A percentile compares a stretch with the other conserved stretches of the same genome.
Conservation (phyloP, 1,140 invertebrate genomes). For the Zaprionus kolodkinae region DNA sequence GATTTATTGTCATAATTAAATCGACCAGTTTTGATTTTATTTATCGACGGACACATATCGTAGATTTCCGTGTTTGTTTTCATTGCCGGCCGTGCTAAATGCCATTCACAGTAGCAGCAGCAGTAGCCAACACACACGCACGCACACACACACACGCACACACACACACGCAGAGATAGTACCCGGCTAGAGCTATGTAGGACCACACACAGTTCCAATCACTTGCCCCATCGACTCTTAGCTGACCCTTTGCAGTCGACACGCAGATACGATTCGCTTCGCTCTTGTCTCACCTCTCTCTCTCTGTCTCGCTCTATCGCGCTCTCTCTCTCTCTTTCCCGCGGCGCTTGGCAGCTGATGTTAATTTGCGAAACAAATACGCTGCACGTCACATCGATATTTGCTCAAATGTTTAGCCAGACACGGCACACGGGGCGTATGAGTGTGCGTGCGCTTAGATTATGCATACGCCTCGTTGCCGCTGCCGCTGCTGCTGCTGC, state of each 20-base stretch:
- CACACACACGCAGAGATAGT: background rate
- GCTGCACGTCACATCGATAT: constrained; percentile 63
- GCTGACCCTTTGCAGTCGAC: background rate
- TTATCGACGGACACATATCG: constrained; percentile 34
- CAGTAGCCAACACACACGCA: constrained; percentile 1
- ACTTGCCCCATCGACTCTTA: background rate
- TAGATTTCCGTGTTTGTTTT: constrained; percentile 64
- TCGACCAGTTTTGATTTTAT: constrained; percentile 71
- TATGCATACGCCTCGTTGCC: constrained; percentile 40
- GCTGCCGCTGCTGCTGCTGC: background rate
- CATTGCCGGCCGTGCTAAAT: constrained; percentile 31
- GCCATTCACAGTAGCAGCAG: constrained; percentile 2
- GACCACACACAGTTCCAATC: constrained; percentile 13
- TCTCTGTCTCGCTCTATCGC: background rate
- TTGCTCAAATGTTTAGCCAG: constrained; percentile 74
- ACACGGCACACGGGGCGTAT: constrained; percentile 34
- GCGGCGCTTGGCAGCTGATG: constrained; percentile 32
- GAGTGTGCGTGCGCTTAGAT: constrained; percentile 22
- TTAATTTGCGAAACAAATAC: constrained; percentile 66
- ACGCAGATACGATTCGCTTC: background rate
- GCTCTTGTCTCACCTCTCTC: too few species aligned
- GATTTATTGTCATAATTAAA: constrained; percentile 76
- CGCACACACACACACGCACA: background rate
- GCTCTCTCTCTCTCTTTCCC: background rate
- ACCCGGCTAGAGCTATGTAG: background rate